Evolutionary conservation across 2,797 vertebrate species (phyloP), one percentile per base, ranked within the genome.

Genomic region (Alouatta caraya): DNA sequence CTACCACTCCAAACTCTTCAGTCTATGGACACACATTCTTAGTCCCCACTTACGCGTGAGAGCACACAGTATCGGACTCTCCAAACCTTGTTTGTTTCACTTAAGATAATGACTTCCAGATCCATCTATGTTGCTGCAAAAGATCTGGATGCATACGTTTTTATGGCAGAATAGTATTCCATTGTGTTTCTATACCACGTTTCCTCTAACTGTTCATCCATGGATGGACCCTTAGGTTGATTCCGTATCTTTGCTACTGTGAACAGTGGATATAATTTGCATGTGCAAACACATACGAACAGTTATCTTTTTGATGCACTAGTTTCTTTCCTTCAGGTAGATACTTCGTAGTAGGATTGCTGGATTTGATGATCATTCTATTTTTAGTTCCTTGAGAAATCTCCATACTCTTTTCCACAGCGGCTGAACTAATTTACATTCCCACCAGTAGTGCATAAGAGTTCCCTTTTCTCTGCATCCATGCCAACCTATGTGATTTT

Each of bases 101-200:
- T 70, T 37, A 11, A 70, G 67, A 37, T 11, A 10, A 70, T 37
- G 67, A 22, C n/a, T 5, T 70, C 67, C 67, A 37, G n/a, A 11
- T 70, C n/a, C n/a, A 2, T 37, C n/a, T 22, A 22, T 5, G n/a
- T 5, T 22, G 67, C 67, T 37, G 67, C 67, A 70, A 8, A 70
- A 37, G n/a, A 37, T 2, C 11, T 2, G n/a, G 4, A 11, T 70
- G n/a, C 67, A 70, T 11, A 10, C 4, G 9, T 10, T 64, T 10
- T 70, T 37, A 37, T 1, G n/a, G 67, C n/a, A 21, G 67, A 37
- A 37, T 70, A 37, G 19, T 22, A 37, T 11, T 37, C 67, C 19
- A 2, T 0, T 4, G 67, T 22, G 19, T 37, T n/a, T 5, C 19
- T 37, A 10, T 1, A 5, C 19, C 67, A 22, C n/a, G 2, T 22